phyloP scores from a whole-genome alignment of 2,113 vertebrate species.

The Gorsachius goisagi region DNA sequence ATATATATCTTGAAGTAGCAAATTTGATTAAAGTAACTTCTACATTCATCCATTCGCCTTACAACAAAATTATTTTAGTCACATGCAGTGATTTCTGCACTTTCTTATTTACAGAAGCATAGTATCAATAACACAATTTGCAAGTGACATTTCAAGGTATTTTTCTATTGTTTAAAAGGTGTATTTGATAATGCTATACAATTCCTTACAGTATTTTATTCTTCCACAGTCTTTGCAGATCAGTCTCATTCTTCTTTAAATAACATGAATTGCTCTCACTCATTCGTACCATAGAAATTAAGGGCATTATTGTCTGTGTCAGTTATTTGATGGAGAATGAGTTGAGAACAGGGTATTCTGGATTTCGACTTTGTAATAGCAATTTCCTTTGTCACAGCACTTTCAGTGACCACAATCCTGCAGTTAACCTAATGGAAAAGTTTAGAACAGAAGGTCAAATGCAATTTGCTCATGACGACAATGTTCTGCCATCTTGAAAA shows the following conservation, averaged over 20 bases:
- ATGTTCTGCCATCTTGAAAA: not conserved
- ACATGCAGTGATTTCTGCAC: not conserved
- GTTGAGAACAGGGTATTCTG: not conserved
- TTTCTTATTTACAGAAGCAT: not conserved
- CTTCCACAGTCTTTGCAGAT: not conserved
- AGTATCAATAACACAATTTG: not conserved
- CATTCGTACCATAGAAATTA: not conserved
- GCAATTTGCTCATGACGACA: not conserved
- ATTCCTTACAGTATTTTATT: not conserved
- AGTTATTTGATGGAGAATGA: not conserved
- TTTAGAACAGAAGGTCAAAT: not conserved
- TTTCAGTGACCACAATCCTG: not conserved
- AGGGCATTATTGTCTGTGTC: not conserved
- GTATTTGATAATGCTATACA: not conserved
- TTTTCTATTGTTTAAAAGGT: not conserved
- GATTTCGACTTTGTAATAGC: conserved; percentile 32
- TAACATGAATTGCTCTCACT: not conserved
- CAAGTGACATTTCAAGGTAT: not conserved
- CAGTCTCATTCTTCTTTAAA: not conserved
- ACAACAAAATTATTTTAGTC: not conserved
- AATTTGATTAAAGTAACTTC: not conserved
- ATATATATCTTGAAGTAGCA: not conserved
- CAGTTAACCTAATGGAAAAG: not conserved
- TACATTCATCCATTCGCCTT: not conserved
- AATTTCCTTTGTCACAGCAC: conserved; percentile 27